Base-by-base conservation (phyloP, 2,888 invertebrate genomes). In the Allacma fusca region DNA sequence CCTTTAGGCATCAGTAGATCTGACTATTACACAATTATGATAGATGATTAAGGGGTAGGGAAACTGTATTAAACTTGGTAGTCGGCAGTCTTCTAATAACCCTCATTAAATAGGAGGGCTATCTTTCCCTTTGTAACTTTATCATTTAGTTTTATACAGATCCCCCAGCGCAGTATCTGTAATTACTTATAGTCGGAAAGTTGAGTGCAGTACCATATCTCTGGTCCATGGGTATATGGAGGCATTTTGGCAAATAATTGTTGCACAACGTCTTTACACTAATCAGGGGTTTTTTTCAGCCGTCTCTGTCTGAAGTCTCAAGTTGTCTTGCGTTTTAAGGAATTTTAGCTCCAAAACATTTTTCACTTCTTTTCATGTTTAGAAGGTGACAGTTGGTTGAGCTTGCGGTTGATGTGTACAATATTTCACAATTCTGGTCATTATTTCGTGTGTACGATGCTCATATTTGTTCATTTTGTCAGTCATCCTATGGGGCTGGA, bases 401-500 rank as follows among this genome's bases (percentile, higher is more conserved):
- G 50, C n/a, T 50, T 50, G 50, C n/a, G 50, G 50, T 50, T 50
- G n/a, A 50, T 19, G 50, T 50, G 50, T 50, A 13, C n/a, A 50
- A 50, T 50, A 50, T 50, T 50, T 50, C 50, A 50, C 50, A 50
- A 19, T 50, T 50, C 50, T 50, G 50, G 50, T 50, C 50, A 50
- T 50, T 50, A 50, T 16, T 19, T 13, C 50, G 50, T 50, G 50
- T 50, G 50, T 5, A 5, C 2, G 50, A 50, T 50, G 9, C 19
- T 50, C 50, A 50, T 50, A 50, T 50, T 50, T 50, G 50, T 16
- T 50, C 50, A 50, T 50, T 50, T 50, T 50, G 50, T 50, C 50
- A 5, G 50, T 50, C 50, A 50, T 12, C n/a, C 50, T 19, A n/a
- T 16, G n/a, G 50, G 50, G 9, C 50, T 50, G 50, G 50, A 50